These are phyloP conservation scores for Magallana ariakensis DNA, from an alignment of 1,140 invertebrate species.

Conservation along the genomic window DNA sequence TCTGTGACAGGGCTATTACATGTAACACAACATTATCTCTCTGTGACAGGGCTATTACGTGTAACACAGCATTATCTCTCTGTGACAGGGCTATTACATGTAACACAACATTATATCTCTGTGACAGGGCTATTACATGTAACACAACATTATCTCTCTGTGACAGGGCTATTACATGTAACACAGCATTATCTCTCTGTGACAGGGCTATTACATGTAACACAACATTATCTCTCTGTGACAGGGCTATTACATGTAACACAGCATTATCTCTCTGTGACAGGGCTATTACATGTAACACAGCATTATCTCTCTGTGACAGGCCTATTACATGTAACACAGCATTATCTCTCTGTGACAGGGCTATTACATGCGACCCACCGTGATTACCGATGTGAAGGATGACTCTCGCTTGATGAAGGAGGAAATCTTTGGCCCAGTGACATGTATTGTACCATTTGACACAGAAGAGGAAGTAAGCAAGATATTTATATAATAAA, in stretches of 20 bases:
- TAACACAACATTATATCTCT: too few species aligned
- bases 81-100: too few species aligned
- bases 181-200: conserved; percentile 80
- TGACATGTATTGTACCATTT: conserved; percentile 82
- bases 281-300: conserved; percentile 74
- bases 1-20: too few species aligned
- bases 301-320: too few species aligned
- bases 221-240: too few species aligned
- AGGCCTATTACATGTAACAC: too few species aligned
- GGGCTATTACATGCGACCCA: conserved; percentile 83
- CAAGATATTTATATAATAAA: too few species aligned
- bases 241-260: background rate
- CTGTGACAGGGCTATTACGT: too few species aligned
- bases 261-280: background rate
- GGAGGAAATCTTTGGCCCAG: conserved; percentile 85
- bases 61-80: too few species aligned
- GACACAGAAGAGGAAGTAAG: conserved; percentile 80
- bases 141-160: background rate
- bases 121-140: too few species aligned
- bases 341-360: conserved; percentile 57
- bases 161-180: conserved; percentile 82
- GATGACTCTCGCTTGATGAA: conserved; percentile 81
- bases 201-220: too few species aligned
- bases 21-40: too few species aligned
- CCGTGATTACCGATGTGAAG: conserved; percentile 80